Conservation (phyloP, 2,113 vertebrate species). For the Arizona elegans region DNA sequence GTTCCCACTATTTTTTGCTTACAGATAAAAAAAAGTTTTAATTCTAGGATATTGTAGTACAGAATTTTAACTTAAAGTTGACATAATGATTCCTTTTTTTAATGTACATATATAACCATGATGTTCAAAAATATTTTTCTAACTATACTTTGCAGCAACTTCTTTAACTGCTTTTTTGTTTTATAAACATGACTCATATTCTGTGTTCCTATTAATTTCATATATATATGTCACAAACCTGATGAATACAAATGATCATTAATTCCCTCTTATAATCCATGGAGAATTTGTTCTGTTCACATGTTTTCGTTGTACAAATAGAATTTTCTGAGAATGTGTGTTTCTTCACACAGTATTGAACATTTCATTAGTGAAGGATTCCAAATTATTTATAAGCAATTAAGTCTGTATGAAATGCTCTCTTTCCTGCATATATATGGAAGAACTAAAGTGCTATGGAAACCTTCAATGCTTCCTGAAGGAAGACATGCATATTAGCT, state of each 20-base stretch:
- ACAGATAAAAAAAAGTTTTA: background rate
- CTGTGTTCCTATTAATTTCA: background rate
- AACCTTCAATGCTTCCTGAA: constrained; percentile 15
- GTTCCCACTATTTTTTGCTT: background rate
- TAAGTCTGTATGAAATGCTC: background rate
- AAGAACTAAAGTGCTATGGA: constrained; percentile 23
- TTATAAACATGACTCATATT: background rate
- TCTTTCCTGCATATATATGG: background rate
- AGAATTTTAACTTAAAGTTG: background rate
- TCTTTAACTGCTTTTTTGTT: background rate
- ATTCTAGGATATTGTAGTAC: background rate
- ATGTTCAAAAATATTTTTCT: background rate
- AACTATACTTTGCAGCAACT: background rate
- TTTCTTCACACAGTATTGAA: background rate
- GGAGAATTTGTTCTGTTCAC: background rate
- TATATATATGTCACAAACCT: background rate
- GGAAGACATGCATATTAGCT: background rate
- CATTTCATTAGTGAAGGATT: constrained; percentile 2
- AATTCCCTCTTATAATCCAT: background rate
- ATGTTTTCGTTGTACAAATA: background rate
- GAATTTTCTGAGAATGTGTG: background rate
- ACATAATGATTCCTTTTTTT: background rate
- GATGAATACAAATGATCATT: background rate
- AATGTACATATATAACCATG: background rate
- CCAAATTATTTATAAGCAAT: background rate